phyloP scores from a whole-genome alignment of 2,888 invertebrate genomes.

The Sepiola atlantica region DNA sequence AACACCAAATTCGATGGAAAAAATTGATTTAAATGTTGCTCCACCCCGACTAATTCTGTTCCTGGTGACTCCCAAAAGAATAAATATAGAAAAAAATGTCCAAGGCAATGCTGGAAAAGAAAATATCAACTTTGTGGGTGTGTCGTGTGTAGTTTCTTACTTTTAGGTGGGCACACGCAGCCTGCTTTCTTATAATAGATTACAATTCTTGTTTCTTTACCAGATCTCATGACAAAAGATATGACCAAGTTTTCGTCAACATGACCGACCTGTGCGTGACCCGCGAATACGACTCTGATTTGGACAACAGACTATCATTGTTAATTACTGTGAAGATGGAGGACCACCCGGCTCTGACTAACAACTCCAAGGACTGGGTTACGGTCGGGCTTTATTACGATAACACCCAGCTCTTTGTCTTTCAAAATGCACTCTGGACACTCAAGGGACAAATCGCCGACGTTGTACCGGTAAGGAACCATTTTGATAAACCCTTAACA shows the following conservation, averaged over 20 bases:
- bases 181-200: too few species aligned
- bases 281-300: slow-evolving; percentile 49
- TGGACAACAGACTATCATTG: slow-evolving; percentile 57
- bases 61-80: neutral
- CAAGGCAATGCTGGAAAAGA: too few species aligned
- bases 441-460: slow-evolving; percentile 43
- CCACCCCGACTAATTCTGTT: too few species aligned
- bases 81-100: too few species aligned
- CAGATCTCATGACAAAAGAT: slow-evolving; percentile 54
- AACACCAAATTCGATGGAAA: too few species aligned
- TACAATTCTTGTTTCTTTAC: neutral
- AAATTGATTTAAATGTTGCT: too few species aligned
- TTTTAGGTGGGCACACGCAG: too few species aligned
- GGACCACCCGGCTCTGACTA: slow-evolving; percentile 52
- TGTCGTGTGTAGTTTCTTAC: too few species aligned
- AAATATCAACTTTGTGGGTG: too few species aligned
- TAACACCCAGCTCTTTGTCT: slow-evolving; percentile 58
- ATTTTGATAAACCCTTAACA: too few species aligned
- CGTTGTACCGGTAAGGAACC: neutral
- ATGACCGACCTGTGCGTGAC: slow-evolving; percentile 60
- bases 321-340: slow-evolving; percentile 56
- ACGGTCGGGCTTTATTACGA: slow-evolving; percentile 60
- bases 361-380: slow-evolving; percentile 54
- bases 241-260: slow-evolving; percentile 58
- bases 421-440: slow-evolving; percentile 54